Percentiles rank a stretch among this genome's conserved stretches.
Conservation (phyloP, 2,113 vertebrate genomes). For the Natator depressus region DNA sequence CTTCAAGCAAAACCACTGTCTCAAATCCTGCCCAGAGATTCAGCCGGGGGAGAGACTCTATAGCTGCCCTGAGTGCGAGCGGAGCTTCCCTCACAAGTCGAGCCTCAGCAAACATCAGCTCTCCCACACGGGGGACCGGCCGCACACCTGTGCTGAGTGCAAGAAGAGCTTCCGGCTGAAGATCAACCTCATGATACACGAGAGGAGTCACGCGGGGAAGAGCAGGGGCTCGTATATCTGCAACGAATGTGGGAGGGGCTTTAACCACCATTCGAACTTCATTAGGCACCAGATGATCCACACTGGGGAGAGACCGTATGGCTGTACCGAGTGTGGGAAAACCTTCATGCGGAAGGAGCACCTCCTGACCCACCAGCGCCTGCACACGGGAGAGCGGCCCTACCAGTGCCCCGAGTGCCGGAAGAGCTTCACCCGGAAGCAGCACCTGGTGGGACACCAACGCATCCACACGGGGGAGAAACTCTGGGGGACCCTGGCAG, state of each 20-base stretch:
- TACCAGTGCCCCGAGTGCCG: constrained; percentile 67
- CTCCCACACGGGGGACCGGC: constrained; percentile 82
- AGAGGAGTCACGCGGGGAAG: constrained; percentile 55
- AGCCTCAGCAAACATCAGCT: constrained; percentile 87
- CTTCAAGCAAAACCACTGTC: constrained; percentile 34
- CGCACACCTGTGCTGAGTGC: constrained; percentile 85
- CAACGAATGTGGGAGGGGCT: constrained; percentile 66
- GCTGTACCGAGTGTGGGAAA: constrained; percentile 87
- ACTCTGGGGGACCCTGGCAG: constrained; percentile 18
- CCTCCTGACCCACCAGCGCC: constrained; percentile 77
- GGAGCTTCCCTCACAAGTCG: constrained; percentile 84
- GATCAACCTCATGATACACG: constrained; percentile 71
- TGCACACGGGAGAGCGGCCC: constrained; percentile 77
- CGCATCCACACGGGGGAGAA: constrained; percentile 70
- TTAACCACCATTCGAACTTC: constrained; percentile 81
- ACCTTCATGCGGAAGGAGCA: constrained; percentile 91
- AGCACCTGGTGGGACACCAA: constrained; percentile 74
- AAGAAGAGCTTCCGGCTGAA: constrained; percentile 80
- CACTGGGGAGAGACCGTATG: constrained; percentile 88
- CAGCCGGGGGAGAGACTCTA: constrained; percentile 46
- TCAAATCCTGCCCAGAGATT: constrained; percentile 58
- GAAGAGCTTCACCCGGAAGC: constrained; percentile 77
- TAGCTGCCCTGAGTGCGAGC: constrained; percentile 79
- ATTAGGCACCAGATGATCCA: constrained; percentile 89
- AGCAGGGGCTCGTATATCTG: constrained; percentile 55